Evolutionary conservation across 2,888 invertebrate species (phyloP).

Genomic region (Chaetoderma sp.): DNA sequence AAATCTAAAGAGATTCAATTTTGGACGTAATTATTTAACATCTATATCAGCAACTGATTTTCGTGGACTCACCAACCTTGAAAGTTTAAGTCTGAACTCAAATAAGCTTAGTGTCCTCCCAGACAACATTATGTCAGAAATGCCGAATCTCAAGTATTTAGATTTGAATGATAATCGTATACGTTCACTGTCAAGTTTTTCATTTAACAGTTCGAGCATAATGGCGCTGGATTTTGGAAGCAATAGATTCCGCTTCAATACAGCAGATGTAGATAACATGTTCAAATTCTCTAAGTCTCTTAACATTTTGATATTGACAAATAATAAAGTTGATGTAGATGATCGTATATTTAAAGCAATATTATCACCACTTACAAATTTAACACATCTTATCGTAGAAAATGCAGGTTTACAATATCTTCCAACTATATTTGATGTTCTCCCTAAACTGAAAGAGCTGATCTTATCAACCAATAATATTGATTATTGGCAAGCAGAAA

Average conservation of each 20-base stretch:
- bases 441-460: slow-evolving; percentile 5
- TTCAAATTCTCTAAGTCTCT: slow-evolving; percentile 13
- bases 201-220: not conserved
- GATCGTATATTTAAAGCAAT: too few species aligned
- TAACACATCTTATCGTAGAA: too few species aligned
- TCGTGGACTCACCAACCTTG: not conserved
- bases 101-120: not conserved
- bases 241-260: not conserved
- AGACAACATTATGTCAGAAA: not conserved
- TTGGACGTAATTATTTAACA: not conserved
- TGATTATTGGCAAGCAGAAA: slow-evolving; percentile 1
- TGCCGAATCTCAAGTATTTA: not conserved
- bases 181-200: not conserved
- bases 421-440: slow-evolving; percentile 6
- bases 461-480: not conserved
- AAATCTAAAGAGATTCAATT: not conserved
- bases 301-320: slow-evolving; percentile 11
- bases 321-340: too few species aligned
- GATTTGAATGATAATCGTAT: not conserved
- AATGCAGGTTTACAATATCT: too few species aligned
- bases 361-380: too few species aligned
- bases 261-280: slow-evolving; percentile 6
- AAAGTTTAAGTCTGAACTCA: not conserved
- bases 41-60: not conserved
- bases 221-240: not conserved